These are phyloP conservation scores for Drosophila teissieri DNA, from an alignment of 1,140 invertebrate species.

Conservation along the genomic window DNA sequence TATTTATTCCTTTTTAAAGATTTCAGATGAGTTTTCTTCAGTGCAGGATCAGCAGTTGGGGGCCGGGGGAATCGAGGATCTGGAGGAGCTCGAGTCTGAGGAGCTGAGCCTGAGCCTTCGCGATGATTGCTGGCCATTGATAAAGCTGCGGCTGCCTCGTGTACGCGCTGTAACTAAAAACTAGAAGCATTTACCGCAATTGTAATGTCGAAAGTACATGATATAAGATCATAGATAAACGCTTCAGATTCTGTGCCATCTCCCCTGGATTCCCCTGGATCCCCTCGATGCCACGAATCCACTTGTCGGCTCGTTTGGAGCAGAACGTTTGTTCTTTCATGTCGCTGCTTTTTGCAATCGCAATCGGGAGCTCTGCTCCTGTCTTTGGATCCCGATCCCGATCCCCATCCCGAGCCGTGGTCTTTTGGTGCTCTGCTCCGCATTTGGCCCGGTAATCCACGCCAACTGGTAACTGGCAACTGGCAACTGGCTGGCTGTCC, in stretches of 20 bases:
- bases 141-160: slow-evolving; percentile 74
- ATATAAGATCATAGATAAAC: slow-evolving; percentile 85
- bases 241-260: slow-evolving; percentile 80
- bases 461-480: slow-evolving; percentile 10
- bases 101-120: slow-evolving; percentile 33
- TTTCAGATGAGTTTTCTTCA: neutral
- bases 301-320: slow-evolving; percentile 74
- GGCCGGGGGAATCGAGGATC: slow-evolving; percentile 3
- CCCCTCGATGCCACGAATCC: slow-evolving; percentile 17
- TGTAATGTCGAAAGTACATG: slow-evolving; percentile 85
- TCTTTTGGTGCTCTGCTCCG: slow-evolving; percentile 32
- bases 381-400: slow-evolving; percentile 26
- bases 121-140: slow-evolving; percentile 80
- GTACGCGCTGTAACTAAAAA: slow-evolving; percentile 84
- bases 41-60: neutral
- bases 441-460: slow-evolving; percentile 62
- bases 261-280: slow-evolving; percentile 21
- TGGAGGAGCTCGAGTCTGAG: slow-evolving; percentile 24
- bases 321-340: slow-evolving; percentile 73
- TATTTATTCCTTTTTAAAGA: neutral
- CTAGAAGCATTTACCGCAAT: slow-evolving; percentile 85
- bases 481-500: slow-evolving; percentile 9
- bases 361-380: slow-evolving; percentile 62
- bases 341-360: slow-evolving; percentile 50
- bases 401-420: no score